Percentiles rank a stretch among this genome's conserved stretches.
Conservation (phyloP, 2,113 vertebrate species). For the Chrysochloris asiatica region DNA sequence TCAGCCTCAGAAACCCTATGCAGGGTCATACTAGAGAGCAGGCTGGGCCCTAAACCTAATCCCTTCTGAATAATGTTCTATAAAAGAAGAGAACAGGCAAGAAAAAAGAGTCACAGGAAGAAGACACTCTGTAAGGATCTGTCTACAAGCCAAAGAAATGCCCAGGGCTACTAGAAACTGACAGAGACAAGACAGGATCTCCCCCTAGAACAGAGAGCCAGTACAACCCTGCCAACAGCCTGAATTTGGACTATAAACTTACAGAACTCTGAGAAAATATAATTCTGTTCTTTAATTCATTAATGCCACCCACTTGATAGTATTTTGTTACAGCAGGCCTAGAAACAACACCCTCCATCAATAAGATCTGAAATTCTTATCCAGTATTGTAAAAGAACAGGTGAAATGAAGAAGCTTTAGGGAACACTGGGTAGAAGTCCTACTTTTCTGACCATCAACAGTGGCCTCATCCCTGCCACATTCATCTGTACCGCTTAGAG, state of each 20-base stretch:
- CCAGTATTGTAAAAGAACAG: not conserved
- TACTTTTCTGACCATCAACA: not conserved
- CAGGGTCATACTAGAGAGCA: not conserved
- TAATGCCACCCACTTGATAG: not conserved
- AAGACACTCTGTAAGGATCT: not conserved
- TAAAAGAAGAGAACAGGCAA: not conserved
- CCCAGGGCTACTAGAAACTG: not conserved
- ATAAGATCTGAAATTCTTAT: not conserved
- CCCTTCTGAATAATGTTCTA: not conserved
- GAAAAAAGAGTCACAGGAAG: not conserved
- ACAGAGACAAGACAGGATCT: not conserved
- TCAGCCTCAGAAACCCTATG: not conserved
- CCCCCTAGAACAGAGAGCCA: not conserved
- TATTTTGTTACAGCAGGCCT: not conserved
- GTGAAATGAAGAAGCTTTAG: not conserved
- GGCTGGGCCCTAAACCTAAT: not conserved
- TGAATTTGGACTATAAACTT: not conserved
- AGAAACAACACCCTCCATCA: not conserved
- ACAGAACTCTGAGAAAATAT: not conserved
- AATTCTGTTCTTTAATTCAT: not conserved
- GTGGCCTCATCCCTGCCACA: not conserved
- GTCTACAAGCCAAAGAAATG: not conserved
- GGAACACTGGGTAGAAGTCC: not conserved
- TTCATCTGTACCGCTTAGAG: not conserved
- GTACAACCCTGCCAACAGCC: not conserved